Evolutionary conservation across 2,113 vertebrate species (phyloP), one percentile per base, ranked within the genome.

Genomic region (Capra hircus): DNA sequence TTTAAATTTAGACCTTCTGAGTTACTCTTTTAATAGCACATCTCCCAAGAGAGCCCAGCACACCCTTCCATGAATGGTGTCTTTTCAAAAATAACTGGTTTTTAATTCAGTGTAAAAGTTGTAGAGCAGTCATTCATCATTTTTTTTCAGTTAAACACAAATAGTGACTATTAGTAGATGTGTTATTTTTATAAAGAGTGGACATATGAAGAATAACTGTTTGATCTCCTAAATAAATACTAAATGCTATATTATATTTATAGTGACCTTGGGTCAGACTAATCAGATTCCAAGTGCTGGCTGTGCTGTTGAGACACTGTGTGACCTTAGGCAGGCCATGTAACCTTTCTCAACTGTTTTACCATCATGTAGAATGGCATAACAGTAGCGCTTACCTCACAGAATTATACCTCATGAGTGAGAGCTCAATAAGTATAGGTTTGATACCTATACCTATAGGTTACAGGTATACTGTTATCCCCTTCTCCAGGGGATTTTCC

Each of bases 1-100:
- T 80, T 97, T 94, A 93, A 55, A 93, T 83, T 92, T 94, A 97
- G 95, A 74, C 57, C 52, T 93, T 62, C 59, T 64, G 77, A 92
- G 48, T 85, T 94, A 92, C 33, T 96, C 45, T 77, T 36, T 57
- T 71, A 81, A 25, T 28, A 77, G 36, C 17, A 71, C 52, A 52
- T 28, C 40, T 94, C 25, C 60, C 90, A 27, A 71, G 27, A 94
- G 33, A 88, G 28, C 48, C 88, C 33, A 84, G 78, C 50, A 82
- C 13, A 36, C 64, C 78, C 62, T 89, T 88, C 93, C 43, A 23
- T 57, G 74, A 89, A 62, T 45, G 81, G 40, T 90, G 14, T 94
- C 78, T 96, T 92, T 60, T 96, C 50, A 91, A 16, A 93, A 52
- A 48, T 21, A 78, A 33, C 43, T 59, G 36, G 43, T 80, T 94